Conservation (phyloP, 2,888 invertebrate genomes). For the Netelia fuscicornis region DNA sequence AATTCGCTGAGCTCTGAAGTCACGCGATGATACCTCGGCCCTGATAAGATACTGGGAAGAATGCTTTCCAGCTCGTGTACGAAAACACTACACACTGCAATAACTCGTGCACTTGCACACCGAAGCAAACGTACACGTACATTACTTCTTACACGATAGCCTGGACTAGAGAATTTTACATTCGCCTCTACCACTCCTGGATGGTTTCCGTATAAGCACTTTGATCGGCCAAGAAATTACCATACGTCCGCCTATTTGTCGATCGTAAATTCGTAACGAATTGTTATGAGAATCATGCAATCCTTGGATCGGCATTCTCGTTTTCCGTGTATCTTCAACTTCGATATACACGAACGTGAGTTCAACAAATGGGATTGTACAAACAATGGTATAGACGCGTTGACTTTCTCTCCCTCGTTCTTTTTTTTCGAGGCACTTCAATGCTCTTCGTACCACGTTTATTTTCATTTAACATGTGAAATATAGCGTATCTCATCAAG, state of each 20-base stretch:
- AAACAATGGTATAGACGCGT: too few relatives aligned
- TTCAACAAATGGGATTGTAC: conserved; percentile 27
- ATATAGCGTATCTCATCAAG: conserved; percentile 28
- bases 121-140: background rate
- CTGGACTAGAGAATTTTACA: conserved; percentile 6
- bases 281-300: conserved; percentile 29
- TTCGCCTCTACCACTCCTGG: background rate
- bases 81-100: background rate
- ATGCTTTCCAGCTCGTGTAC: conserved; percentile 15
- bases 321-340: background rate
- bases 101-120: background rate
- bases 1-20: conserved; percentile 32
- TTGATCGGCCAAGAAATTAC: conserved; percentile 51
- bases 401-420: conserved; percentile 15
- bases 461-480: conserved; percentile 36
- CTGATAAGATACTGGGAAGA: conserved; percentile 52
- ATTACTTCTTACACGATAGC: background rate
- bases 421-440: conserved; percentile 12
- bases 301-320: conserved; percentile 16
- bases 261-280: conserved; percentile 52
- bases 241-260: conserved; percentile 36
- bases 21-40: conserved; percentile 55
- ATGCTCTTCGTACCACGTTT: conserved; percentile 1
- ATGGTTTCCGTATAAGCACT: conserved; percentile 16
- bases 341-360: background rate